Evolutionary conservation across 1,140 invertebrate genomes (phyloP).

Genomic region (Micrasema minimum): DNA sequence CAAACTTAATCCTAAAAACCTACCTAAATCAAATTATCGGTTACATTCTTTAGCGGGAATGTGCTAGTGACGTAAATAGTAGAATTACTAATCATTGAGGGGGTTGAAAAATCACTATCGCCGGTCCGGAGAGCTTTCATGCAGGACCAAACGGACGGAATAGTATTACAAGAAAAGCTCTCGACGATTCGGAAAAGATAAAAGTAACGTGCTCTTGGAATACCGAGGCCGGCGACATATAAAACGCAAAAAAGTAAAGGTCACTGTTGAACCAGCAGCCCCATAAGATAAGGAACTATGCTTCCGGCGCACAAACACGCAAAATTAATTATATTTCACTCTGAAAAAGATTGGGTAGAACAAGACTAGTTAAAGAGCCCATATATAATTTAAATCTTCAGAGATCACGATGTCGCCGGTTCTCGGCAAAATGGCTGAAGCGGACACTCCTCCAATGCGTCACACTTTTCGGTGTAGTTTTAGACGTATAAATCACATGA

Average conservation of each 20-base stretch:
- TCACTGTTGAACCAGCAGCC: slow-evolving; percentile 23
- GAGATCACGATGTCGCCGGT: slow-evolving; percentile 64
- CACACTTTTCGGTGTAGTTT: slow-evolving; percentile 55
- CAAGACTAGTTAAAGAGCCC: too few species aligned
- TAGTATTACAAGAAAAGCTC: not conserved
- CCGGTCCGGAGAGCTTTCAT: not conserved
- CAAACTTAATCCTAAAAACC: too few species aligned
- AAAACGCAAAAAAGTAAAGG: slow-evolving; percentile 41
- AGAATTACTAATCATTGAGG: slow-evolving; percentile 1
- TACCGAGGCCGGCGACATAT: slow-evolving; percentile 41
- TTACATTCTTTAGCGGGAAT: slow-evolving; percentile 21
- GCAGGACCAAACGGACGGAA: not conserved
- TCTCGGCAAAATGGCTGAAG: slow-evolving; percentile 66
- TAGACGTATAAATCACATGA: slow-evolving; percentile 27
- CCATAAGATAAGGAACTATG: not conserved
- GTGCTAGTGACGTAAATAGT: slow-evolving; percentile 34
- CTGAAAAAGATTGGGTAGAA: too few species aligned
- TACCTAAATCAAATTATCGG: not conserved
- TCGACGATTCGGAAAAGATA: not conserved
- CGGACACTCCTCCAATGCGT: slow-evolving; percentile 68
- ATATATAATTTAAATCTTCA: too few species aligned
- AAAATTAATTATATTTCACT: too few species aligned
- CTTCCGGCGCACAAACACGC: not conserved
- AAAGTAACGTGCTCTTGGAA: slow-evolving; percentile 32
- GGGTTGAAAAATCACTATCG: not conserved